Evolutionary conservation across 2,888 invertebrate species (phyloP).

Genomic region (Lithophane leautieri): DNA sequence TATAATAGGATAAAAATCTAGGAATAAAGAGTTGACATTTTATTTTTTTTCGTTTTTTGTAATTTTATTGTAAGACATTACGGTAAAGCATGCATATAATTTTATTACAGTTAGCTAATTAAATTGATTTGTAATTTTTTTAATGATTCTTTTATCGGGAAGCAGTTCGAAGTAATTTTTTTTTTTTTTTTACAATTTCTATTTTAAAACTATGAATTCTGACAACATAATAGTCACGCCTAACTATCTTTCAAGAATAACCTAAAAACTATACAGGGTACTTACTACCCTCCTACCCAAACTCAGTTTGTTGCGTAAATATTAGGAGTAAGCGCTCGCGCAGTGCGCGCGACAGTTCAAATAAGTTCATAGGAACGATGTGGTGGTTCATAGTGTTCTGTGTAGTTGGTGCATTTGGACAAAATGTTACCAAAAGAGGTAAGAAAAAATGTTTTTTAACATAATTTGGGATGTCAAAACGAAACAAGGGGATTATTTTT

Average conservation of each 20-base stretch:
- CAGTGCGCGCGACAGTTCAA: not conserved
- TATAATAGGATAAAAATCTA: not conserved
- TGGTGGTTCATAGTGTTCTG: not conserved
- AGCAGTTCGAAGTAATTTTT: not conserved
- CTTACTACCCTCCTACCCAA: not conserved
- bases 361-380: not conserved
- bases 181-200: not conserved
- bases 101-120: not conserved
- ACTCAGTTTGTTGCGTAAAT: not conserved
- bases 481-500: too few relatives aligned
- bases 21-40: not conserved
- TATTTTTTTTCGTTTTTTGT: not conserved
- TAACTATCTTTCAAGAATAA: not conserved
- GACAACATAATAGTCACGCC: not conserved
- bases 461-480: not conserved
- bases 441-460: not conserved
- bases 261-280: not conserved
- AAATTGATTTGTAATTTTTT: not conserved
- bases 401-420: not conserved
- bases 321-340: not conserved
- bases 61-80: not conserved
- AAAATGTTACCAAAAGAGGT: not conserved
- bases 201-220: not conserved
- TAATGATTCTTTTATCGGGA: not conserved
- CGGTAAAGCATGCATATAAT: not conserved